Evolutionary conservation across 2,888 invertebrate genomes (phyloP).

Genomic region (Julus scanicus): DNA sequence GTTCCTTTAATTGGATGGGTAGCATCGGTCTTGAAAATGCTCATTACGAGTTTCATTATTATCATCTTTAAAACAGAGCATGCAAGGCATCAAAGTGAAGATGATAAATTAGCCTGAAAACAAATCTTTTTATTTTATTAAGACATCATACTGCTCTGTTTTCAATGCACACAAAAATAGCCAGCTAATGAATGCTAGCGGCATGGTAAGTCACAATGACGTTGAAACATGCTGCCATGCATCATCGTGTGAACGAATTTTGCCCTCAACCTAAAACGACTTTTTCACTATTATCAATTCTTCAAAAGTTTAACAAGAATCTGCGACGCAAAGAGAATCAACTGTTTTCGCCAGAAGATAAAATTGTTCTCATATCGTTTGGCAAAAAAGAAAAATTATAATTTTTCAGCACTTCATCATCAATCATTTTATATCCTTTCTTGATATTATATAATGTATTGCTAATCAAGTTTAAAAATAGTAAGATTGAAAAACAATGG

Average conservation of each 20-base stretch:
- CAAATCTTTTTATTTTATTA: conserved; percentile 32
- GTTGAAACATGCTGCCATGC: background rate
- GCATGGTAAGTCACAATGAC: background rate
- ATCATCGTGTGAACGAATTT: background rate
- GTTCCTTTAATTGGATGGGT: background rate
- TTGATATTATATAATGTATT: no score
- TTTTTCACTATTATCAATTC: background rate
- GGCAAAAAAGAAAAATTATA: background rate
- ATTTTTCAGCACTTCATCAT: background rate
- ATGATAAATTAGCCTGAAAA: conserved; percentile 3
- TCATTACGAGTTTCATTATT: conserved; percentile 14
- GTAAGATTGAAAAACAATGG: background rate
- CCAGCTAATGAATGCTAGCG: conserved; percentile 25
- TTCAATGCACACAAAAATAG: background rate
- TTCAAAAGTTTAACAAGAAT: background rate
- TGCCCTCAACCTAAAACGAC: background rate
- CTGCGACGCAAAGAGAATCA: background rate
- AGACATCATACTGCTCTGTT: background rate
- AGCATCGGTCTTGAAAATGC: background rate
- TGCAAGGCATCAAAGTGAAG: background rate
- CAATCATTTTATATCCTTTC: background rate
- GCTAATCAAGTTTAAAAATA: background rate
- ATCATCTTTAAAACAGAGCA: background rate
- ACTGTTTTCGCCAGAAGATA: background rate
- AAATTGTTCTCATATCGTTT: background rate